Evolutionary conservation across 2,888 invertebrate genomes (phyloP).

Genomic region (Erpobdella octoculata): DNA sequence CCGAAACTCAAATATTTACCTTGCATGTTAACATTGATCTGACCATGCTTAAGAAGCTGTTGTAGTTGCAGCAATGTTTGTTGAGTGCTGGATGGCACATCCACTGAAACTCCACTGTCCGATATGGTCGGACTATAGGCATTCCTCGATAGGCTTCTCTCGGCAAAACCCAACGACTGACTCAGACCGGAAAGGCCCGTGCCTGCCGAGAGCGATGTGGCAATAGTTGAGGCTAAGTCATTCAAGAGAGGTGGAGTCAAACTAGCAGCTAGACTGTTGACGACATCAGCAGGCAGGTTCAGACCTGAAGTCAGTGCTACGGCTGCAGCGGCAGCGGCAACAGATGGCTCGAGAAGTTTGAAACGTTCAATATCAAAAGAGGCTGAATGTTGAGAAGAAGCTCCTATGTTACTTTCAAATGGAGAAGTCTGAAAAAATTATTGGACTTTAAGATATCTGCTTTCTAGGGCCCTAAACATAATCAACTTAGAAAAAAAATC

Average conservation of each 20-base stretch:
- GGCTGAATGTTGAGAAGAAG: not conserved
- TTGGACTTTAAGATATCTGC: not conserved
- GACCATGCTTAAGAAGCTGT: slow-evolving; percentile 76
- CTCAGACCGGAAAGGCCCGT: slow-evolving; percentile 8
- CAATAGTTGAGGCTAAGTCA: slow-evolving; percentile 23
- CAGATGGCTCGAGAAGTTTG: slow-evolving; percentile 37
- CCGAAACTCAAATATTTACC: slow-evolving; percentile 44
- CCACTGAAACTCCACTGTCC: slow-evolving; percentile 51
- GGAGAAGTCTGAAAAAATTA: not conserved
- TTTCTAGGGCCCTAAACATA: too few relatives aligned
- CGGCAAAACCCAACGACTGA: slow-evolving; percentile 28
- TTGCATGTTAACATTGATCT: slow-evolving; percentile 54
- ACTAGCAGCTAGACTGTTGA: slow-evolving; percentile 41
- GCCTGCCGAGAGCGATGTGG: slow-evolving; percentile 30
- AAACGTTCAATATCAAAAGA: slow-evolving; percentile 51
- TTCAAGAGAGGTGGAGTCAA: slow-evolving; percentile 32
- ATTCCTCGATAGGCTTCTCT: slow-evolving; percentile 44
- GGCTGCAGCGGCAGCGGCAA: too few relatives aligned
- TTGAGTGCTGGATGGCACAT: slow-evolving; percentile 43
- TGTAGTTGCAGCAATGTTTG: slow-evolving; percentile 73
- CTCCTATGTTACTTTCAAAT: not conserved
- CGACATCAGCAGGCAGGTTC: slow-evolving; percentile 21
- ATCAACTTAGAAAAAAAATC: too few relatives aligned
- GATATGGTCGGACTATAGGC: slow-evolving; percentile 51
- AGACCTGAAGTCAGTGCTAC: not conserved